phyloP scores from a whole-genome alignment of 2,113 vertebrate species.

The Mixornis gularis region DNA sequence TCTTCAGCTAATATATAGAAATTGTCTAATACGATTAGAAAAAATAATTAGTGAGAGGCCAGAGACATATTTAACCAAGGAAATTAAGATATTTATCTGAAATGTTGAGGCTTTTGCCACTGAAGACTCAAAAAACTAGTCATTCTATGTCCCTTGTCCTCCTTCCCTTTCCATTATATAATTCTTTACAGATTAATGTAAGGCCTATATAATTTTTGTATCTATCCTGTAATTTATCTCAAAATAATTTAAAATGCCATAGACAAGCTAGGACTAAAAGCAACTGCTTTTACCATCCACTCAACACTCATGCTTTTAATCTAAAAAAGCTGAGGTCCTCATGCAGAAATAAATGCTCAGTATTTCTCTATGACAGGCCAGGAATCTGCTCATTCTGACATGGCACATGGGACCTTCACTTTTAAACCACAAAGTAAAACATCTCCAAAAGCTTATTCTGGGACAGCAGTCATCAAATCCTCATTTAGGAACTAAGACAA shows the following conservation, averaged over 20 bases:
- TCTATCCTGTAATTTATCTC: conserved; percentile 46
- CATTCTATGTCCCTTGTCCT: conserved; percentile 10
- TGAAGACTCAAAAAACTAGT: conserved; percentile 41
- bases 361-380: background rate
- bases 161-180: background rate
- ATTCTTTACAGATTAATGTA: conserved; percentile 49
- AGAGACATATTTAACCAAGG: conserved; percentile 30
- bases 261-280: conserved; percentile 50
- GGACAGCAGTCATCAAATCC: background rate
- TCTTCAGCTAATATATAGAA: conserved; percentile 54
- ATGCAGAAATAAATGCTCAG: conserved; percentile 32
- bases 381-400: conserved; percentile 6
- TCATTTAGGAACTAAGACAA: background rate
- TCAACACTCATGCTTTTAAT: conserved; percentile 55
- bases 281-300: conserved; percentile 45
- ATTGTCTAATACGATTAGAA: conserved; percentile 44
- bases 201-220: conserved; percentile 53
- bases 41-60: conserved; percentile 60
- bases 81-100: conserved; percentile 37
- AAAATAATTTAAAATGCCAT: conserved; percentile 53
- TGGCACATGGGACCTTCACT: background rate
- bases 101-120: conserved; percentile 46
- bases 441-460: background rate
- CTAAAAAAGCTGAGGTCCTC: conserved; percentile 47
- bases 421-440: background rate